Base-by-base conservation (phyloP, 1,140 invertebrate genomes). In the Polypedilum pembai region DNA sequence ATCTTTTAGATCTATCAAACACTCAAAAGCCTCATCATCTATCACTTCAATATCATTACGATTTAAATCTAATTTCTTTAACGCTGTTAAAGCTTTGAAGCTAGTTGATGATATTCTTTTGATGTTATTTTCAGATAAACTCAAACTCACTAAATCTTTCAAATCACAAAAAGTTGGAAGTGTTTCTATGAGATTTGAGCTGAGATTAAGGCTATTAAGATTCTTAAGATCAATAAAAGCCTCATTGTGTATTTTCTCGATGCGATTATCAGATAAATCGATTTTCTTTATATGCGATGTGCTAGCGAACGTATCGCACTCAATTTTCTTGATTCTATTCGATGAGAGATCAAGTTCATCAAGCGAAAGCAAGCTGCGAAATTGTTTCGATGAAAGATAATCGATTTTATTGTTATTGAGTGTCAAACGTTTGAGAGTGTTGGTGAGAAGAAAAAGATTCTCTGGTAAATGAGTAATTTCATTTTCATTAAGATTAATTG, bases 281-380 rank as follows among this genome's bases (percentile, higher is more conserved):
- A 69, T 4, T 69, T 69, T 69, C 17, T 69, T 69, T 69, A 69
- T 18, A 18, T 21, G n/a, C 20, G 65, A 69, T 69, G 65, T 69
- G 12, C 17, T 20, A 20, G n/a, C 65, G 20, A 69, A 69, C 8
- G 65, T 69, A n/a, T 21, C 65, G 17, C n/a, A n/a, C 4, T 69
- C 8, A 21, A 69, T 69, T 21, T 18, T 5, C 8, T 69, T 21
- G 8, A 69, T 18, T 69, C 12, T 18, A 69, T 69, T 69, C 8
- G 8, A 8, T 5, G 17, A 20, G 5, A 69, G 18, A 18, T 69
- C 65, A 18, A 69, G 8, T 20, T 69, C 65, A 8, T 69, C 65
- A 18, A 69, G 15, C 20, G 17, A 18, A 8, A 21, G 8, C 17
- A 69, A 21, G 17, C 17, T 69, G 8, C 65, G 15, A 69, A 69